A percentile compares a stretch with the other conserved stretches of the same genome.
Conservation (phyloP, 2,113 vertebrate species). For the Acanthochromis polyacanthus region DNA sequence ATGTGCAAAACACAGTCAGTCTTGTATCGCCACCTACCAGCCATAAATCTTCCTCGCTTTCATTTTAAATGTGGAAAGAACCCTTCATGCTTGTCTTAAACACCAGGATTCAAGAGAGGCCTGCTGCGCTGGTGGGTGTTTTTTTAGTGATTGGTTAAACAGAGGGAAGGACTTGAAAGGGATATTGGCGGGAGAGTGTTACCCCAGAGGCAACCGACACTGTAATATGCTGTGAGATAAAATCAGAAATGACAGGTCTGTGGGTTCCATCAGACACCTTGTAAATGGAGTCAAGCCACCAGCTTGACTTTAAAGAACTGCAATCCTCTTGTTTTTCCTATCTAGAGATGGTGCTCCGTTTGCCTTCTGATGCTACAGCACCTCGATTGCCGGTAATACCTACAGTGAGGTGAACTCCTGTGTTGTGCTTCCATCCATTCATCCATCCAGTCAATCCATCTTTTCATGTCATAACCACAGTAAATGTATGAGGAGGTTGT, state of each 20-base stretch:
- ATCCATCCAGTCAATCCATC: background rate
- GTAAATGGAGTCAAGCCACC: conserved; percentile 46
- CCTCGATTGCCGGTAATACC: background rate
- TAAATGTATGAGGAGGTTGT: conserved; percentile 39
- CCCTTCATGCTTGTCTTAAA: conserved; percentile 43
- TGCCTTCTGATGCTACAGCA: conserved; percentile 12
- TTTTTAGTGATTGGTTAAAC: conserved; percentile 71
- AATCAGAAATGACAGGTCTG: conserved; percentile 29
- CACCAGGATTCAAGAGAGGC: conserved; percentile 24
- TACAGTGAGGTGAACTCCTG: background rate
- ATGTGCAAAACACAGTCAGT: conserved; percentile 13
- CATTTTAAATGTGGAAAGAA: conserved; percentile 69
- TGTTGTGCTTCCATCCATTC: background rate
- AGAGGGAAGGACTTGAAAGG: conserved; percentile 63
- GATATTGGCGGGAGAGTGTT: conserved; percentile 23
- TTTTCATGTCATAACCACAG: conserved; percentile 25
- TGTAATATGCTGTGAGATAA: conserved; percentile 25
- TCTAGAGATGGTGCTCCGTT: conserved; percentile 3
- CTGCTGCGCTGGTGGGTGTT: conserved; percentile 49
- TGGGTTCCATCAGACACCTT: conserved; percentile 51
- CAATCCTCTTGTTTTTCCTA: background rate
- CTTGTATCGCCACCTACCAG: conserved; percentile 35
- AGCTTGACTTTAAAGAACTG: conserved; percentile 14
- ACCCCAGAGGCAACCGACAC: conserved; percentile 24
- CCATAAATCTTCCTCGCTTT: conserved; percentile 53